Conservation (phyloP, 2,888 invertebrate genomes). For the Pristionchus mayeri region DNA sequence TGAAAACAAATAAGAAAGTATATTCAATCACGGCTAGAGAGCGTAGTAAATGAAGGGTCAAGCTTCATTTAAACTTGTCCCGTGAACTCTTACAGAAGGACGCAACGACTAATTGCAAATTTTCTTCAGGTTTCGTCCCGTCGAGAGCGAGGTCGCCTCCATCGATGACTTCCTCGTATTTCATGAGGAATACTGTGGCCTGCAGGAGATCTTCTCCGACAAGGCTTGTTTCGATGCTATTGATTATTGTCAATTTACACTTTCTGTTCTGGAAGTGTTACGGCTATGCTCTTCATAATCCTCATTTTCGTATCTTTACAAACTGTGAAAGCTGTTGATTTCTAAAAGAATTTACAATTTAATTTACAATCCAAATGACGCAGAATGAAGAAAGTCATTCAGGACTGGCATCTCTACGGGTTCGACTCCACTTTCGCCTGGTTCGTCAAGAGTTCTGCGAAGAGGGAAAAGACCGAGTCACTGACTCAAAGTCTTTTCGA, state of each 20-base stretch:
- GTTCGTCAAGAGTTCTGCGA: background rate
- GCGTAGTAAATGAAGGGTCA: no score
- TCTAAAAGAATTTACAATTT: background rate
- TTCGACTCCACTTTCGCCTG: background rate
- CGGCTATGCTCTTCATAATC: no score
- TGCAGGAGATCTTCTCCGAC: background rate
- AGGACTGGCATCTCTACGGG: slow-evolving; percentile 41
- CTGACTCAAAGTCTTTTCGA: background rate
- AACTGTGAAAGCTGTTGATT: no score
- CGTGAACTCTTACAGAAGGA: no score
- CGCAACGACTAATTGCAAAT: background rate
- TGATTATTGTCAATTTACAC: background rate
- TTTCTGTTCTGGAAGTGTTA: no score
- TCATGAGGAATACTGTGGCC: background rate
- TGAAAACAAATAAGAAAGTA: no score
- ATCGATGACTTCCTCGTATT: slow-evolving; percentile 31
- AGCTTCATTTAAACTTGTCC: no score
- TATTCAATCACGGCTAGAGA: no score
- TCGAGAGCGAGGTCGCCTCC: background rate
- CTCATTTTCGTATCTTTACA: no score
- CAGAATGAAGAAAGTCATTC: background rate
- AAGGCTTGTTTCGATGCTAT: background rate
- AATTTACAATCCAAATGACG: background rate
- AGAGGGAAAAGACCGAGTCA: background rate
- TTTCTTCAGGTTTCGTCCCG: background rate